Evolutionary conservation across 2,888 invertebrate genomes (phyloP), one percentile per base, ranked within the genome.

Genomic region (Pomacea canaliculata): DNA sequence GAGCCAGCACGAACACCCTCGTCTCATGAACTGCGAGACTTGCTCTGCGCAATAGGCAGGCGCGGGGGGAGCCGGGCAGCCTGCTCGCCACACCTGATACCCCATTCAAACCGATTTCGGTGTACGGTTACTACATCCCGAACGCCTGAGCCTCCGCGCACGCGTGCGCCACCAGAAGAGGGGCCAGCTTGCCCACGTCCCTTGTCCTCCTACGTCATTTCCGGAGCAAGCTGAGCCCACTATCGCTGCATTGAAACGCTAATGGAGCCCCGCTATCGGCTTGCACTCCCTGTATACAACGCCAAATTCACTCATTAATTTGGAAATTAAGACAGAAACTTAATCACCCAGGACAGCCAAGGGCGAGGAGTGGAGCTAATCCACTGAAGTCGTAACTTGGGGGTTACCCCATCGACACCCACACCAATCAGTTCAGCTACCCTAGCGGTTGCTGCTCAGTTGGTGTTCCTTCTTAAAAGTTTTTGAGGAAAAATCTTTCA

Each of bases 91-190:
- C 66, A 73, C 68, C 73, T 56, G 73, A 73, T 68, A 73, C 56
- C 68, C 73, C 27, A 73, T 73, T 73, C 46, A 73, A 73, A 73
- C 73, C 59, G 73, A 59, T 73, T 73, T 73, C 73, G 68, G 73
- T 73, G 67, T 73, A n/a, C 19, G 73, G 46, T 73, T 73, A 27
- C 68, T 46, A 66, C 37, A 63, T 16, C 37, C 73, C 46, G 9
- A 66, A 10, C 68, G 56, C 46, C 19, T 23, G 10, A 23, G 13
- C 46, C 73, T 48, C 46, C 59, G 73, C 59, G 59, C 59, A 67
- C 73, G 68, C 73, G 73, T 73, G 73, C 67, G 68, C 19, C 56
- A 23, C 59, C 13, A 4, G 59, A 23, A 10, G n/a, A 16, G 13
- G 37, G 37, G 59, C 46, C 59, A 68, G 67, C 60, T 68, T 46